phyloP scores from a whole-genome alignment of 2,888 invertebrate genomes.

The Trachelus tabidus region DNA sequence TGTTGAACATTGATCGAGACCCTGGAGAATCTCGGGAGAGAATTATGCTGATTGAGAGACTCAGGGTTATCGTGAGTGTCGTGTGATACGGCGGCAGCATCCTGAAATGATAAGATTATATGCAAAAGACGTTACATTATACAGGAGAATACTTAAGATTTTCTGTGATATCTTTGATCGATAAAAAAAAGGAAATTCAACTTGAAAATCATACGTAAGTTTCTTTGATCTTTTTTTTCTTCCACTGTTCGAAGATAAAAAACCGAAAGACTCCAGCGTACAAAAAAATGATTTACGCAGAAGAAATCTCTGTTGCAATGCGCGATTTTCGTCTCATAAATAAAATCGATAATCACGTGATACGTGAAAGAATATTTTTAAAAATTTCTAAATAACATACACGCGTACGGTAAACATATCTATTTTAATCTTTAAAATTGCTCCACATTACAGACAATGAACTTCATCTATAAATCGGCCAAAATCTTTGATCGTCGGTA shows the following conservation, averaged over 20 bases:
- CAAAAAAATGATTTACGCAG: background rate
- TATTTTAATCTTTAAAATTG: background rate
- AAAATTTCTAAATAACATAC: background rate
- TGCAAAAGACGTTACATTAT: background rate
- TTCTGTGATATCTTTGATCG: background rate
- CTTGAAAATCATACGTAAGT: background rate
- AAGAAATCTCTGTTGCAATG: background rate
- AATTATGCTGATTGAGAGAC: background rate
- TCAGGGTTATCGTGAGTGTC: background rate
- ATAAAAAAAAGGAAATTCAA: background rate
- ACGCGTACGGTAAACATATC: background rate
- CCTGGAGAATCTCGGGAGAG: background rate
- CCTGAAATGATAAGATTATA: background rate
- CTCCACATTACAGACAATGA: background rate
- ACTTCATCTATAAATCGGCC: too few relatives aligned
- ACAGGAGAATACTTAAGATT: background rate
- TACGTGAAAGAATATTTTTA: background rate
- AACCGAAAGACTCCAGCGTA: background rate
- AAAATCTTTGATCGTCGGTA: too few relatives aligned
- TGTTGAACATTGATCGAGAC: background rate
- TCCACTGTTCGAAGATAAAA: background rate
- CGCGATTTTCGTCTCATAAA: background rate
- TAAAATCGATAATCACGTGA: background rate
- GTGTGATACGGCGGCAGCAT: background rate
- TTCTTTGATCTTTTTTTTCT: background rate